phyloP scores from a whole-genome alignment of 2,888 invertebrate species.

The Rhaphigaster nebulosa region DNA sequence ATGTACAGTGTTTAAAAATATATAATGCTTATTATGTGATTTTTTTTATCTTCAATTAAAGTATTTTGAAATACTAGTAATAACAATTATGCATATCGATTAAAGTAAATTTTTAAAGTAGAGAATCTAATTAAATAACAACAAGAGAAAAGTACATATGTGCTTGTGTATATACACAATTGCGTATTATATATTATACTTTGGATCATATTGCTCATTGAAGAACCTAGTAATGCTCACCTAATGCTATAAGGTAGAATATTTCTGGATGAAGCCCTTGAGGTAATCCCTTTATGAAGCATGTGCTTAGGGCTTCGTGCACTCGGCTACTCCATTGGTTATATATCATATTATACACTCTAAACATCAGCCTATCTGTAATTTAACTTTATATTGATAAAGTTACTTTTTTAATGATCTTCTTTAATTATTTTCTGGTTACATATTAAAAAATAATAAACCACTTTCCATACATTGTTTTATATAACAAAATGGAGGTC shows the following conservation, averaged over 20 bases:
- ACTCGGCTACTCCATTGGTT: neutral
- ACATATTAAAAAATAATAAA: too few species aligned
- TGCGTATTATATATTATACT: neutral
- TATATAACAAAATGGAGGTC: too few species aligned
- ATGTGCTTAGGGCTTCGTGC: constrained; percentile 1
- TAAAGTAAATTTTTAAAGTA: too few species aligned
- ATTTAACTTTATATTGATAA: neutral
- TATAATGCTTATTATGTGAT: too few species aligned
- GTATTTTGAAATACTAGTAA: too few species aligned
- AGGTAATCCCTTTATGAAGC: neutral
- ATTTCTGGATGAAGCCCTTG: constrained; percentile 24
- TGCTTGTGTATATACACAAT: neutral
- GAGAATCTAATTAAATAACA: too few species aligned
- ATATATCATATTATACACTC: neutral
- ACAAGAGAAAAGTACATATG: too few species aligned
- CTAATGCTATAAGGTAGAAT: constrained; percentile 2
- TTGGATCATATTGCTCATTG: neutral
- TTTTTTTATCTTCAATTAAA: too few species aligned
- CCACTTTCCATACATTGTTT: too few species aligned
- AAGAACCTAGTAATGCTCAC: neutral
- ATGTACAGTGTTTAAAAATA: too few species aligned
- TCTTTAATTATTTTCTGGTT: too few species aligned
- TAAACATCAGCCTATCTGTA: neutral
- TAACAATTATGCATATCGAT: too few species aligned
- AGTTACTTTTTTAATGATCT: neutral